Base-by-base conservation (phyloP, 53 echinoderm and acorn worm genomes). In the Antedon mediterranea region DNA sequence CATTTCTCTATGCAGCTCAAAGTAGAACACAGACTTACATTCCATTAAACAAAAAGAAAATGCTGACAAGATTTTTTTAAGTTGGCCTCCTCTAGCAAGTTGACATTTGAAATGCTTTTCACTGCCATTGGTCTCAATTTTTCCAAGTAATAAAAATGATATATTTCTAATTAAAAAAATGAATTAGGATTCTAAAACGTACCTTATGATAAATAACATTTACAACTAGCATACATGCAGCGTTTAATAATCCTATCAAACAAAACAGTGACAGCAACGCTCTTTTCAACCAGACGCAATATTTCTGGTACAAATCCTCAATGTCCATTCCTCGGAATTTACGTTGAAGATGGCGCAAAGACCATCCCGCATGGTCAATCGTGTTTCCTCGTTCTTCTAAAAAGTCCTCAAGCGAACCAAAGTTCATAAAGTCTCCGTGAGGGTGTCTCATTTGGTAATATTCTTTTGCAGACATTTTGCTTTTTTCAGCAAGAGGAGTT, bases 371-470 rank as follows among this genome's bases (percentile, higher is more conserved):
- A 41, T 90, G 88, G 75, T 90, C 81, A 23, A 82, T 75, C 72
- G 93, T 86, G 42, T 79, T 71, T 30, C 86, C 93, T n/a, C 90
- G 74, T 74, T 93, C 90, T 71, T 85, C 78, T 31, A 93, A 80
- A 74, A 93, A 81, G 44, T 93, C 90, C 43, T 93, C 93, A 34
- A 90, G 75, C 28, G 93, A 90, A 4, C 86, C 90, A 26, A 93
- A 93, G 78, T 88, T 90, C 79, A 90, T 88, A 78, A 86, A 78
- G 72, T 93, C 90, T 7, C 93, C 93, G 28, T 84, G 90, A 34
- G 90, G 77, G 72, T 90, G 86, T 27, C 93, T 88, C 93, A 93
- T 90, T 78, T 90, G 88, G 77, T 93, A 93, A 71, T 85, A 90
- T 74, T 93, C 90, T 81, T 86, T 57, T 18, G 57, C 57, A 13